Evolutionary conservation across 2,797 vertebrate genomes (phyloP), one percentile per base, ranked within the genome.

Genomic region (Gobio occitaniae): DNA sequence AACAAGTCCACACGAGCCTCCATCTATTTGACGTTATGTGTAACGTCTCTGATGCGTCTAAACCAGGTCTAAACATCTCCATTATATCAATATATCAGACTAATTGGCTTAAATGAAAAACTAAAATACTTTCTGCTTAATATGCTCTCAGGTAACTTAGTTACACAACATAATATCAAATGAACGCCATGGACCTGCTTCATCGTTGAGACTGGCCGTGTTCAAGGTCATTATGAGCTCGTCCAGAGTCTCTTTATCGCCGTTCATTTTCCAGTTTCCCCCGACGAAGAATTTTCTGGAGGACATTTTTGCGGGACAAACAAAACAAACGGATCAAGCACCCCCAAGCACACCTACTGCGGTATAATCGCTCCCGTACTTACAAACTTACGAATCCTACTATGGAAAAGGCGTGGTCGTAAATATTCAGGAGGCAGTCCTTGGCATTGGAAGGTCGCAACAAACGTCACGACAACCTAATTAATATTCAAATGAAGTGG

Each of bases 201-300:
- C 93, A 5, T 95, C 93, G 32, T 95, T 92, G 91, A 97, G 88
- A 90, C 94, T 95, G 87, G 94, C 96, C 29, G 91, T 90, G 87
- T 97, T 97, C 86, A 98, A 92, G 8, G 91, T 94, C 36, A 82
- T 87, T 86, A 97, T 96, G 77, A 98, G 96, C 21, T 96, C 95
- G 54, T 91, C 95, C 44, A 97, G 91, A 71, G 90, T 95, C 87
- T 95, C 94, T 94, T 95, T 97, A 82, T 92, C 93, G 7, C 97
- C 97, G 77, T 98, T 98, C 97, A 98, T 96, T 92, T 97, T 98
- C 97, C 97, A 98, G 92, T 98, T 98, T 1, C 96, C 97, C 36
- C 97, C 97, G 0, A 98, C 96, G 93, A 97, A 98, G 91, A 97
- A 97, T 86, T 94, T 96, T 90, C 97, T 96, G 1, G 92, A 92